Percentiles rank a stretch among this genome's conserved stretches.
These are phyloP conservation scores for Grapholita molesta DNA, from an alignment of 1,140 invertebrate genomes.

Conservation along the genomic window DNA sequence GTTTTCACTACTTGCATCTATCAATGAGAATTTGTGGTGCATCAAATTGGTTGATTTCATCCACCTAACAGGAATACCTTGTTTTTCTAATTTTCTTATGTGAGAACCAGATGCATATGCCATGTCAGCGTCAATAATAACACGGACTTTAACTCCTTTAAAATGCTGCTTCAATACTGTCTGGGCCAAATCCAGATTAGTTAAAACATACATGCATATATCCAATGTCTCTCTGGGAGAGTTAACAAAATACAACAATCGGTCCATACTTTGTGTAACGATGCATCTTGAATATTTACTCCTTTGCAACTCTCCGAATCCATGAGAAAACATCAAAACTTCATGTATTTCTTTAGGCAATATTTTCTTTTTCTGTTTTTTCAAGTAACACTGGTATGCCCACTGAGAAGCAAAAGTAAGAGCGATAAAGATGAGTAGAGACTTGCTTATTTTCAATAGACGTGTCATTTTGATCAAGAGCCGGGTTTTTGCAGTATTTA, in stretches of 20 bases:
- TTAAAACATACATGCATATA: constrained; percentile 65
- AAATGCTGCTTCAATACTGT: constrained; percentile 47
- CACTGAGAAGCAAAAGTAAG: constrained; percentile 43
- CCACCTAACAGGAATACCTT: constrained; percentile 61
- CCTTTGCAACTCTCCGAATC: constrained; percentile 32
- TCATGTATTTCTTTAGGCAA: constrained; percentile 49
- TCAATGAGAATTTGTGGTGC: constrained; percentile 68
- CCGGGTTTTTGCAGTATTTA: background rate
- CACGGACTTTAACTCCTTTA: constrained; percentile 53
- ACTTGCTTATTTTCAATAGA: constrained; percentile 32
- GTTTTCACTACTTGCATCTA: constrained; percentile 40
- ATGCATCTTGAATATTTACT: constrained; percentile 57
- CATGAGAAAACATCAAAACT: constrained; percentile 59
- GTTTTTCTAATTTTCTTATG: constrained; percentile 48
- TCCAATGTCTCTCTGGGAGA: constrained; percentile 48
- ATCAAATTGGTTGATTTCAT: constrained; percentile 65
- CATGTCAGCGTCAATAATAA: constrained; percentile 69
- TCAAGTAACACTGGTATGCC: constrained; percentile 41
- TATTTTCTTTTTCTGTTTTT: constrained; percentile 38
- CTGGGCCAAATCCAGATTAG: constrained; percentile 55
- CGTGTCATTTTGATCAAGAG: constrained; percentile 22
- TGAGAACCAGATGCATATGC: constrained; percentile 52
- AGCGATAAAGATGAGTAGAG: constrained; percentile 36
- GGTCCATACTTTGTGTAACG: constrained; percentile 51
- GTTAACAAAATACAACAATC: constrained; percentile 51